Base-by-base conservation (phyloP, 2,113 vertebrate species). In the Acrocephalus kingi region DNA sequence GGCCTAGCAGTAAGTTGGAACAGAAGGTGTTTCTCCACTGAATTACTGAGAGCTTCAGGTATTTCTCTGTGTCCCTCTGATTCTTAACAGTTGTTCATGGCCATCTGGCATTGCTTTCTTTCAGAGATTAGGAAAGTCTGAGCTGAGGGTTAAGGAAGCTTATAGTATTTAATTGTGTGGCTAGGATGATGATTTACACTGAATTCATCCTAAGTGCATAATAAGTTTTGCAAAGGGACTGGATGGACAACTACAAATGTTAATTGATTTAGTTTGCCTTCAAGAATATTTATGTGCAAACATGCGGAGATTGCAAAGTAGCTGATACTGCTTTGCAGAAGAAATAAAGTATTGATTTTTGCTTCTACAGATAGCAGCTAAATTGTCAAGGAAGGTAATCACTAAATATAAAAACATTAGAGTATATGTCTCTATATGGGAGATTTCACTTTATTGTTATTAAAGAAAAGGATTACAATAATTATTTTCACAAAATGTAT, bases 71-170 rank as follows among this genome's bases (percentile, higher is more conserved):
- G 89, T 93, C 96, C 97, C 33, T 85, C 37, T 92, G 95, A 86
- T 78, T 95, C 95, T 98, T 89, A 97, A 96, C 98, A 98, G 98
- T 98, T 98, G 98, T 98, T 98, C 96, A 33, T 72, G 90, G 93
- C 98, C 98, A 98, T 98, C 98, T 98, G 98, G 96, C 94, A 97
- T 94, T 96, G 97, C 96, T 98, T 98, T 98, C 98, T 97, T 98
- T 95, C 84, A 61, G 96, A 98, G 98, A 99, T 98, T 98, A 98
- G 96, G 90, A 43, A 78, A 97, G 97, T 98, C 97, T 98, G 95
- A 98, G 98, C 95, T 94, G 83, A 95, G 93, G 74, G 84, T 95
- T 97, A 89, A 91, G 89, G 68, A 96, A 97, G 97, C 98, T 98
- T 98, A 98, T 86, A 72, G 96, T 92, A 94, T 96, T 97, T 97